Evolutionary conservation across 23 tunicate species (phyloP).

Genomic region (Halocynthia roretzi): DNA sequence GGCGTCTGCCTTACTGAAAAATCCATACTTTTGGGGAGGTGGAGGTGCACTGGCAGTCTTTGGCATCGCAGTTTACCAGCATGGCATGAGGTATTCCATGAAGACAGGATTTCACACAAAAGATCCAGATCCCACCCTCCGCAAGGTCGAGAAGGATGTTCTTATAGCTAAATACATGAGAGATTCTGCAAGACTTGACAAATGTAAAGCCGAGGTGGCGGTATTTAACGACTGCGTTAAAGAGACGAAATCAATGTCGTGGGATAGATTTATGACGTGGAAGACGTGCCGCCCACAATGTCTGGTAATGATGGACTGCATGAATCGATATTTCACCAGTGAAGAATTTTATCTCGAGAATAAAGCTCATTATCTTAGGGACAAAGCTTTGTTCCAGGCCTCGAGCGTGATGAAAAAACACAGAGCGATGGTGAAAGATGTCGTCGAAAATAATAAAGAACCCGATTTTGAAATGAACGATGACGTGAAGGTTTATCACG

Average conservation of each 20-base stretch:
- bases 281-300: conserved; percentile 43
- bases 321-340: conserved; percentile 55
- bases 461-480: background rate
- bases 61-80: conserved; percentile 10
- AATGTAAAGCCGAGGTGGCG: conserved; percentile 34
- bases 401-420: conserved; percentile 29
- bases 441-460: background rate
- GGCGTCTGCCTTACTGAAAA: conserved; percentile 5
- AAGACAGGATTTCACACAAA: conserved; percentile 49
- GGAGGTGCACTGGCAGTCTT: conserved; percentile 15
- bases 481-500: background rate
- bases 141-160: conserved; percentile 83
- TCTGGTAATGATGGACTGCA: conserved; percentile 63
- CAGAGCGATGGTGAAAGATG: conserved; percentile 15
- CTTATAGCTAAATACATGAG: conserved; percentile 78
- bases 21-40: conserved; percentile 22
- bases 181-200: conserved; percentile 26
- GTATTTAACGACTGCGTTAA: conserved; percentile 43
- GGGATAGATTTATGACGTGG: conserved; percentile 39
- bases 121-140: conserved; percentile 73
- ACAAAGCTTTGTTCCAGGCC: conserved; percentile 38
- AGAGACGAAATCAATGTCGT: conserved; percentile 16
- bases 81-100: conserved; percentile 7
- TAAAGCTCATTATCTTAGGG: conserved; percentile 46
- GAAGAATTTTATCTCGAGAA: conserved; percentile 46